Conservation (phyloP, 2,113 vertebrate species). For the Hystrix cristata region DNA sequence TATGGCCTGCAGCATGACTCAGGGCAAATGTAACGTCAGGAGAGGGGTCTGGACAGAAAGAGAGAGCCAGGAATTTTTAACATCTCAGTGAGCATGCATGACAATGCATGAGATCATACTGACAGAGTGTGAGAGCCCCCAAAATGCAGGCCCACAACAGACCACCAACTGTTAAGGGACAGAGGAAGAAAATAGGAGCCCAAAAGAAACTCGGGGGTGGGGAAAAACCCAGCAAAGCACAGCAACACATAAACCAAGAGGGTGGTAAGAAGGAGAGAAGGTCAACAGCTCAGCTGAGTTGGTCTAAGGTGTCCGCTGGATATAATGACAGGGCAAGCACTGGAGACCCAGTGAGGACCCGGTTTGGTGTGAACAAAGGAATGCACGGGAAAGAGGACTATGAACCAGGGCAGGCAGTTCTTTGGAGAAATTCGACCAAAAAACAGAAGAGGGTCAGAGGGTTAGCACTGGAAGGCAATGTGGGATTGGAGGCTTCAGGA, state of each 20-base stretch:
- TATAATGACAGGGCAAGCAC: neutral
- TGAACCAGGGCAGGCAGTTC: neutral
- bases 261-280: neutral
- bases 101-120: slow-evolving; percentile 26
- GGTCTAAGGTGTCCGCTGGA: neutral
- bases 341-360: neutral
- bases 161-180: slow-evolving; percentile 4
- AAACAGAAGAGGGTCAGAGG: neutral
- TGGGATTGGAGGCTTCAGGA: neutral
- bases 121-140: slow-evolving; percentile 13
- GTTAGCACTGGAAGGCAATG: neutral
- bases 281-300: neutral
- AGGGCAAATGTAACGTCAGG: neutral
- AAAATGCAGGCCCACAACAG: neutral
- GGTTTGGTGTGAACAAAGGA: neutral
- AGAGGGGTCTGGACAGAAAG: neutral
- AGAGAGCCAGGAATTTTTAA: slow-evolving; percentile 40
- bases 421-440: neutral
- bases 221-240: neutral
- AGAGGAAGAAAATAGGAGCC: neutral
- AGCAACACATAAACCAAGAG: neutral
- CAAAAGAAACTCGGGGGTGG: neutral
- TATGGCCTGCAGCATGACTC: neutral
- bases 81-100: neutral
- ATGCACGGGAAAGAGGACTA: neutral